Base-by-base conservation (phyloP, 2,113 vertebrate genomes). In the Pelusios castaneus region DNA sequence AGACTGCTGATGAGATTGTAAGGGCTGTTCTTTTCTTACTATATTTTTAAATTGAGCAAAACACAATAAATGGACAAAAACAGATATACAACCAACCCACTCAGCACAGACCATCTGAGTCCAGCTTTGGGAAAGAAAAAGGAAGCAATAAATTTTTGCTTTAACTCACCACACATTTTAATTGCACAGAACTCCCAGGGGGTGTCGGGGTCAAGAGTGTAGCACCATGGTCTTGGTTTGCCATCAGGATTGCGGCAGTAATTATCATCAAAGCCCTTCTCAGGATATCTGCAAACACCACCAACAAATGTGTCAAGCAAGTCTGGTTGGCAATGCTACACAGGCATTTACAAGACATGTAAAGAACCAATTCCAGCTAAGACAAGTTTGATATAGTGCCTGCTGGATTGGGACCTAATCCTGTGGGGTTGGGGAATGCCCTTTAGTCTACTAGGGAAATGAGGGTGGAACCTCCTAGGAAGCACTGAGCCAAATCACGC, bases 201-300 rank as follows among this genome's bases (percentile, higher is more conserved):
- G 93, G 98, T 99, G 97, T 98, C 98, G 96, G 99, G 99, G 98
- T 99, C 99, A 91, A 98, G 99, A 96, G 99, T 99, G 96, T 99
- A 99, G 98, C 99, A 99, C 99, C 99, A 99, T 0, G 99, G 99
- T 97, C 98, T 98, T 91, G 97, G 98, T 94, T 99, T 99, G 97
- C 98, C 99, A 95, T 99, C 98, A n/a, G 99, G 99, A 96, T 99
- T 99, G 97, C 99, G 98, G 97, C 99, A 99, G 96, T 99, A 99
- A 99, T 99, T 99, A 98, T 99, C 99, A 97, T 99, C 98, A 97
- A 99, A 98, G 97, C 99, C 99, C 91, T 99, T 99, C 98, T 99
- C 98, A 31, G 99, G 99, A 95, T 99, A 99, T 98, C 99, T 99
- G 98, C 90, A 98, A 98, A 97, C 95, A 97, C 98, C 97, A 98